phyloP scores from a whole-genome alignment of 2,113 vertebrate genomes.

The Zosterops pallidus region DNA sequence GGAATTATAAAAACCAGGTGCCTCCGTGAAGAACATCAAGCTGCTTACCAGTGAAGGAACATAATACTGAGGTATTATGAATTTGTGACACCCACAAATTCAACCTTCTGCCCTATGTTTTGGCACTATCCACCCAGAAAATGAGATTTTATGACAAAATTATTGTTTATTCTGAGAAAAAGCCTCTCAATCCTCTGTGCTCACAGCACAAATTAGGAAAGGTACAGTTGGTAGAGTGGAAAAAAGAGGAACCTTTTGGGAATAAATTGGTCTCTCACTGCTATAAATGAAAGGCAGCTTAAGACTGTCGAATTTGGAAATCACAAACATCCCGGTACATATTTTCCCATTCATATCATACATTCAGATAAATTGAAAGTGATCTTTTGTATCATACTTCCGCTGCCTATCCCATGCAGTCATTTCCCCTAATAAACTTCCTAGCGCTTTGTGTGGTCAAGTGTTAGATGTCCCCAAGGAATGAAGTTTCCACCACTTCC shows the following conservation, averaged over 20 bases:
- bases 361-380: slow-evolving; percentile 39
- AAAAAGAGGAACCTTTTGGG: neutral
- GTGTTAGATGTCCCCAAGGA: slow-evolving; percentile 18
- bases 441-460: slow-evolving; percentile 54
- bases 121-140: neutral
- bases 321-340: slow-evolving; percentile 25
- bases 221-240: neutral
- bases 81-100: neutral
- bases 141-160: neutral
- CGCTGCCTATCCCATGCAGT: neutral
- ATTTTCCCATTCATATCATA: slow-evolving; percentile 43
- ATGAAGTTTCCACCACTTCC: slow-evolving; percentile 33
- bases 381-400: slow-evolving; percentile 27
- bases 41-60: neutral
- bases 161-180: neutral
- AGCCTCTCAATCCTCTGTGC: neutral
- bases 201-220: neutral
- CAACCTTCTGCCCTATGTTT: neutral
- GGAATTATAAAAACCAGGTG: neutral
- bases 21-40: neutral
- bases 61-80: neutral
- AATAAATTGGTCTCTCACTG: neutral
- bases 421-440: slow-evolving; percentile 46
- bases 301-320: slow-evolving; percentile 14
- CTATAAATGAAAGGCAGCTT: neutral